Evolutionary conservation across 2,113 vertebrate genomes (phyloP).

Genomic region (Indri indri): DNA sequence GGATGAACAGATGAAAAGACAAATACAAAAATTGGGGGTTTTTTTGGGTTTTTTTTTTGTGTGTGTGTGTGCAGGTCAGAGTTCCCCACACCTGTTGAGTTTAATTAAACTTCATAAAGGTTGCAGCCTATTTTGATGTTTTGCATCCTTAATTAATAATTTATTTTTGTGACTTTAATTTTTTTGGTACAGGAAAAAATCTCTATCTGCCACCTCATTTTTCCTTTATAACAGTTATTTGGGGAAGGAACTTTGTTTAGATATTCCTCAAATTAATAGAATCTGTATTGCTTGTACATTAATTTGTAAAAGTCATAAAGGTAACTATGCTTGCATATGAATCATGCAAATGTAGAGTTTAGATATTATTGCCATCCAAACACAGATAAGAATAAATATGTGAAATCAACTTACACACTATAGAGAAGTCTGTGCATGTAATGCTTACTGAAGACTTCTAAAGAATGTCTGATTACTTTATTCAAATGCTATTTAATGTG

Average conservation of each 20-base stretch:
- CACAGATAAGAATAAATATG: background rate
- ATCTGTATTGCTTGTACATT: slow-evolving; percentile 5
- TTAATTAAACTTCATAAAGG: background rate
- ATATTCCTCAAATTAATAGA: slow-evolving; percentile 27
- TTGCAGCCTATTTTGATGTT: background rate
- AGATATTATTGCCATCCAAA: background rate
- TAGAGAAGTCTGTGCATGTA: background rate
- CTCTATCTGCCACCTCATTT: background rate
- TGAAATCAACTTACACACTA: background rate
- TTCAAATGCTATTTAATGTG: slow-evolving; percentile 7
- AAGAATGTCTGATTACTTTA: slow-evolving; percentile 41
- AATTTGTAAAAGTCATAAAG: background rate
- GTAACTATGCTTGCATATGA: background rate
- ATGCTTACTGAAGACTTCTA: background rate
- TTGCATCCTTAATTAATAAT: background rate
- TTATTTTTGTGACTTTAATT: background rate
- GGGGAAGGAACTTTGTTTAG: background rate
- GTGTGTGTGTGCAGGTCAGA: background rate
- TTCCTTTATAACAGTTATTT: background rate
- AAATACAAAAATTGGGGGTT: background rate
- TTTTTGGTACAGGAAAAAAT: background rate
- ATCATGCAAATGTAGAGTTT: slow-evolving; percentile 15
- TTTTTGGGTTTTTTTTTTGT: background rate
- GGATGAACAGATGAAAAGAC: background rate
- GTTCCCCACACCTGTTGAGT: background rate